Evolutionary conservation across 2,113 vertebrate species (phyloP).

Genomic region (Gasterosteus nipponicus): DNA sequence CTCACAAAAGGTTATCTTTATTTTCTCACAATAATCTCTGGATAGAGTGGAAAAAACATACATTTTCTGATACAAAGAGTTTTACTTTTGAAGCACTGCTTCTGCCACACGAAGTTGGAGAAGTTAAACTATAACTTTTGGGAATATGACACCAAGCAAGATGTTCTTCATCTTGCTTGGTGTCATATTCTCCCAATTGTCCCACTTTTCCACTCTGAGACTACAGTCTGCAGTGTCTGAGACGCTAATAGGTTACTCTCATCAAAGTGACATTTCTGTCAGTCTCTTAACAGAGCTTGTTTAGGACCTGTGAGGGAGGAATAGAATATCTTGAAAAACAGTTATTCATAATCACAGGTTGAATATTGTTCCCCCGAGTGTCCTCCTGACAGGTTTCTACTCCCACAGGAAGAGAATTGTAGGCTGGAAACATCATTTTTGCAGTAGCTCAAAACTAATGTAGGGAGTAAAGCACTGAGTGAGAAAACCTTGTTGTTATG

Average conservation of each 20-base stretch:
- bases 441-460: slow-evolving; percentile 37
- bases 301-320: slow-evolving; percentile 2
- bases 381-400: slow-evolving; percentile 31
- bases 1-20: slow-evolving; percentile 1
- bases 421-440: slow-evolving; percentile 15
- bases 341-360: slow-evolving; percentile 47
- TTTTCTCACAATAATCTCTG: neutral
- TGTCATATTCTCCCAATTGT: neutral
- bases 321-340: slow-evolving; percentile 5
- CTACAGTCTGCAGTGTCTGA: neutral
- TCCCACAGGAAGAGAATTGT: slow-evolving; percentile 43
- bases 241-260: neutral
- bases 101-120: neutral
- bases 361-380: slow-evolving; percentile 24
- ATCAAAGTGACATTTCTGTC: slow-evolving; percentile 17
- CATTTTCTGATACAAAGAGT: neutral
- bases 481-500: slow-evolving; percentile 32
- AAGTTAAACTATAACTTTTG: neutral
- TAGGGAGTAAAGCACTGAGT: neutral
- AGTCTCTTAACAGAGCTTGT: neutral
- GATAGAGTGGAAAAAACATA: neutral
- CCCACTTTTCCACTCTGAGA: neutral
- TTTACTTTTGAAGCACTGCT: slow-evolving; percentile 7
- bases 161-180: neutral
- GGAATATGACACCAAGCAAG: neutral